These are phyloP conservation scores for Channa maculata DNA, from an alignment of 2,113 vertebrate species.

Conservation along the genomic window DNA sequence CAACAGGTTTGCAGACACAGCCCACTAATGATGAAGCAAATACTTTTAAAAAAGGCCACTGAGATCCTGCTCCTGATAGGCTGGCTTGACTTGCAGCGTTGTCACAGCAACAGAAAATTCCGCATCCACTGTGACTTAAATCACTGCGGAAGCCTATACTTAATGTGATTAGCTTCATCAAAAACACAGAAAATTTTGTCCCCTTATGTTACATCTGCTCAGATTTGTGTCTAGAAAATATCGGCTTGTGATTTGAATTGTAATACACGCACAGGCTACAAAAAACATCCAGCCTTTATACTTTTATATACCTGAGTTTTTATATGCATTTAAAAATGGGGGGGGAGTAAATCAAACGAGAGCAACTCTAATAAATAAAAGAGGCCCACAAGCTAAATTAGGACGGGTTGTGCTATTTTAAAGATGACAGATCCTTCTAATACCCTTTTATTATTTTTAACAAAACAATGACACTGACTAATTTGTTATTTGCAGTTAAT, in stretches of 20 bases:
- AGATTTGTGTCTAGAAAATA: neutral
- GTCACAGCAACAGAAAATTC: slow-evolving; percentile 62
- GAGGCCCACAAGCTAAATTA: no score
- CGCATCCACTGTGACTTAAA: slow-evolving; percentile 22
- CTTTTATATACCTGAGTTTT: no score
- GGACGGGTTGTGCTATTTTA: no score
- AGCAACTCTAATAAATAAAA: no score
- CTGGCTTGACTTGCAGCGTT: slow-evolving; percentile 38
- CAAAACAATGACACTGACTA: no score
- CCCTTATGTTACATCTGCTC: neutral
- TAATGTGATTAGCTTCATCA: neutral
- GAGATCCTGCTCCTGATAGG: slow-evolving; percentile 8
- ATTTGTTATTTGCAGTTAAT: no score
- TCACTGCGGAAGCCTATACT: slow-evolving; percentile 1
- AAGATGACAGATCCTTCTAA: no score
- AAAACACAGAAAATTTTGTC: neutral
- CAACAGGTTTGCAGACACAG: slow-evolving; percentile 40
- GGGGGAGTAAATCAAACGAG: no score
- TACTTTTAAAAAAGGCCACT: slow-evolving; percentile 45
- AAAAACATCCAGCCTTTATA: no score
- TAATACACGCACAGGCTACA: no score
- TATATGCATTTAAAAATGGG: no score
- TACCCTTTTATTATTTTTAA: no score
- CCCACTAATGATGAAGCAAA: slow-evolving; percentile 57
- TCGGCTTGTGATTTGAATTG: neutral